A percentile compares a stretch with the other conserved stretches of the same genome.
These are phyloP conservation scores for Apaloderma vittatum DNA, from an alignment of 2,113 vertebrate genomes.

Conservation along the genomic window DNA sequence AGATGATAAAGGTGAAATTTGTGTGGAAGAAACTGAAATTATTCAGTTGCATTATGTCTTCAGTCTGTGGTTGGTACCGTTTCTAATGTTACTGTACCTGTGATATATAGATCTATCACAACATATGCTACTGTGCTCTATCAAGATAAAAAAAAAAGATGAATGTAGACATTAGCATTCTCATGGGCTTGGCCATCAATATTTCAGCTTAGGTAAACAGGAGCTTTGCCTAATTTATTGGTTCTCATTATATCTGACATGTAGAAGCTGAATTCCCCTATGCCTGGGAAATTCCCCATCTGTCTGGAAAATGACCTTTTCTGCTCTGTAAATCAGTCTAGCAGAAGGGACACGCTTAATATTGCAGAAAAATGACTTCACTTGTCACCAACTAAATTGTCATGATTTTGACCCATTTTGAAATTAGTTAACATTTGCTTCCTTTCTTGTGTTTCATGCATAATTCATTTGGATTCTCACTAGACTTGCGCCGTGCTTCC, in stretches of 20 bases:
- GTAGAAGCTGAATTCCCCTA: conserved; percentile 69
- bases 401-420: conserved; percentile 79
- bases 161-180: conserved; percentile 82
- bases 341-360: conserved; percentile 79
- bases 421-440: conserved; percentile 80
- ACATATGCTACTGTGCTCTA: conserved; percentile 70
- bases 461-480: conserved; percentile 75
- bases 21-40: conserved; percentile 38
- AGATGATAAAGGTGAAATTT: conserved; percentile 45
- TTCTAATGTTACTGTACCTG: conserved; percentile 72
- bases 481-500: not conserved
- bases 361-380: conserved; percentile 78
- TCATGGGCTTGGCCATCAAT: conserved; percentile 77
- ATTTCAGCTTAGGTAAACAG: conserved; percentile 85
- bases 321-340: conserved; percentile 80
- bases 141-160: conserved; percentile 75
- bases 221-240: conserved; percentile 86
- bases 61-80: conserved; percentile 60
- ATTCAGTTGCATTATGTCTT: conserved; percentile 66
- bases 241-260: conserved; percentile 82
- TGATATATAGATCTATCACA: conserved; percentile 82
- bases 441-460: conserved; percentile 70
- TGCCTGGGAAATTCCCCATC: conserved; percentile 65
- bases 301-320: conserved; percentile 80
- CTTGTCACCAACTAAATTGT: conserved; percentile 79